Evolutionary conservation across 2,888 invertebrate genomes (phyloP), one percentile per base, ranked within the genome.

Genomic region (Alviniconcha strummeri): DNA sequence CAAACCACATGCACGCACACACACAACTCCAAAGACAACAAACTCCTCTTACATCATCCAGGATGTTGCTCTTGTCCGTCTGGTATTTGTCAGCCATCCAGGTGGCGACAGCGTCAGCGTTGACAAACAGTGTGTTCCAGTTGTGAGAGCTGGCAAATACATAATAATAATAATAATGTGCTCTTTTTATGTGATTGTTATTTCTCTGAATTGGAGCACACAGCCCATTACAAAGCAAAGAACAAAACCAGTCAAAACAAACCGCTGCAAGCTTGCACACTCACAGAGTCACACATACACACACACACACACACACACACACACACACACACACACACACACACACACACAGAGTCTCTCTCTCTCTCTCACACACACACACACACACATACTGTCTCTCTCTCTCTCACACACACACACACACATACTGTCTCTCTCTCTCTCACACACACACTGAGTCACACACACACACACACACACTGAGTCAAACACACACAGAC

Each of bases 111-210:
- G 98, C 98, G 94, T 98, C 97, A 17, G 96, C 95, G 0, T 98
- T 98, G 88, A 99, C 94, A 93, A 99, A 99, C 79, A 99, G 94
- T 0, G 97, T 96, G 94, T 99, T 99, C 99, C 99, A 99, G 93
- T 98, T 99, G 93, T 97, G 97, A 0, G 97, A 95, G 80, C 92
- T 91, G 84, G 15, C n/a, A 17, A 7, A 71, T 0, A 71, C 71
- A 71, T 11, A 6, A 67, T 11, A 0, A 67, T 11, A 67, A 67
- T 11, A 67, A 67, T 64, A 64, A 3, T 64, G n/a, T 36, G 3
- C 36, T 36, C 36, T 36, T 36, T 36, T 3, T 36, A 36, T 36
- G 36, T 36, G 36, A 36, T 3, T 36, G 36, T 3, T 36, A 3
- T 36, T 36, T 36, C 36, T 36, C 36, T 3, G 3, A 36, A 36